phyloP scores from a whole-genome alignment of 2,888 invertebrate species.

The Drosophila incognita region DNA sequence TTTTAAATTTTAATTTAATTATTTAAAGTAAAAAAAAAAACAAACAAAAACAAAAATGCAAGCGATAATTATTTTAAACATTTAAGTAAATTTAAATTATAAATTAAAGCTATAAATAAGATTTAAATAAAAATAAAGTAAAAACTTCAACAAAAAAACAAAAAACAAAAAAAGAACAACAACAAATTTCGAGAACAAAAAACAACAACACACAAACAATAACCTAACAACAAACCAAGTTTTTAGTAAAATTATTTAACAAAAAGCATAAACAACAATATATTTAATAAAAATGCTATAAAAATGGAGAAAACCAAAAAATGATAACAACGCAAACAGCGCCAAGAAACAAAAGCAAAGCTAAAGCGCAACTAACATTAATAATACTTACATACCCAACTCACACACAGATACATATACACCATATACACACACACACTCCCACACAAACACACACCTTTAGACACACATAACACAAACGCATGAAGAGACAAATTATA shows the following conservation, averaged over 20 bases:
- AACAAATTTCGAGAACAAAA: constrained; percentile 52
- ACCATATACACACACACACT: constrained; percentile 24
- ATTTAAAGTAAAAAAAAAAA: constrained; percentile 80
- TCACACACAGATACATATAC: constrained; percentile 31
- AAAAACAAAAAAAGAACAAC: constrained; percentile 51
- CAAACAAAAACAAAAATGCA: constrained; percentile 74
- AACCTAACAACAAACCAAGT: constrained; percentile 50
- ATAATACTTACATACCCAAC: constrained; percentile 42
- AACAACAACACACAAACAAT: constrained; percentile 52
- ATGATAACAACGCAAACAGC: constrained; percentile 53
- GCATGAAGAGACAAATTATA: constrained; percentile 80
- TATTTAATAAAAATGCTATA: constrained; percentile 56
- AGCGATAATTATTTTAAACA: constrained; percentile 85
- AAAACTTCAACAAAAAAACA: constrained; percentile 65
- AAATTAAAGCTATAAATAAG: constrained; percentile 83
- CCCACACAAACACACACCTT: constrained; percentile 18
- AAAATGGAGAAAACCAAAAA: constrained; percentile 33
- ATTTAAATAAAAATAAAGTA: constrained; percentile 83
- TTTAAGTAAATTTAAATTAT: constrained; percentile 85
- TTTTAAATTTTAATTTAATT: constrained; percentile 84
- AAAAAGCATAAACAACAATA: constrained; percentile 34
- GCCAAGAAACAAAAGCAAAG: constrained; percentile 62
- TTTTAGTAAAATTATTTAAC: constrained; percentile 51
- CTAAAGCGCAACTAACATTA: constrained; percentile 65
- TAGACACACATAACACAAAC: constrained; percentile 54